Percentiles rank a stretch among this genome's conserved stretches.
phyloP scores from a whole-genome alignment of 2,888 invertebrate species.

The Drosophila lacicola region DNA sequence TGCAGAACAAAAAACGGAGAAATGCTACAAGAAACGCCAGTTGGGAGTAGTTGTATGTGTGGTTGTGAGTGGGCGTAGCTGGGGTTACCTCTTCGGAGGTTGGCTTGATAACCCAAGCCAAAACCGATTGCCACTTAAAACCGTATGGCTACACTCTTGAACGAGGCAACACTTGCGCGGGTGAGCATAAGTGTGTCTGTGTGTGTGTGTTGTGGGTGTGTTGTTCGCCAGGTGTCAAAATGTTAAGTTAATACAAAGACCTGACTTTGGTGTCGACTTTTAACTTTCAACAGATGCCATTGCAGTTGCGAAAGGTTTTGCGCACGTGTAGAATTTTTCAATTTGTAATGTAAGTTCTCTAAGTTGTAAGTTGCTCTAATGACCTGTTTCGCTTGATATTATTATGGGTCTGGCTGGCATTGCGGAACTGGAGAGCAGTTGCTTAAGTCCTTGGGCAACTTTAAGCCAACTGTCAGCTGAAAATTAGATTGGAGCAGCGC shows the following conservation, averaged over 20 bases:
- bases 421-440: slow-evolving; percentile 1
- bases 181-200: slow-evolving; percentile 2
- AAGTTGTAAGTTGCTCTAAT: slow-evolving; percentile 58
- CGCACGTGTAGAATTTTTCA: slow-evolving; percentile 73
- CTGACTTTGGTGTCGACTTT: slow-evolving; percentile 71
- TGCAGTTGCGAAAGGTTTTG: slow-evolving; percentile 38
- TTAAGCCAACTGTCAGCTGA: slow-evolving; percentile 27
- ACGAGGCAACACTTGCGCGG: slow-evolving; percentile 47
- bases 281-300: slow-evolving; percentile 63
- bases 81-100: slow-evolving; percentile 38
- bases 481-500: slow-evolving; percentile 28
- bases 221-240: slow-evolving; percentile 67
- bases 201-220: slow-evolving; percentile 12
- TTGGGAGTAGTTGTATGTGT: slow-evolving; percentile 10
- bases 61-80: slow-evolving; percentile 14
- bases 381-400: slow-evolving; percentile 61
- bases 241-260: slow-evolving; percentile 76
- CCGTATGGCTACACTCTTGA: slow-evolving; percentile 69
- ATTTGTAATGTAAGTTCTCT: slow-evolving; percentile 62
- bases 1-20: slow-evolving; percentile 55
- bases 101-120: slow-evolving; percentile 71
- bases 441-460: slow-evolving; percentile 42
- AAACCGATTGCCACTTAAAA: slow-evolving; percentile 77
- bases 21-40: slow-evolving; percentile 57
- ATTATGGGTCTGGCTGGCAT: slow-evolving; percentile 22